phyloP scores from a whole-genome alignment of 2,113 vertebrate species.

The Neotoma lepida region DNA sequence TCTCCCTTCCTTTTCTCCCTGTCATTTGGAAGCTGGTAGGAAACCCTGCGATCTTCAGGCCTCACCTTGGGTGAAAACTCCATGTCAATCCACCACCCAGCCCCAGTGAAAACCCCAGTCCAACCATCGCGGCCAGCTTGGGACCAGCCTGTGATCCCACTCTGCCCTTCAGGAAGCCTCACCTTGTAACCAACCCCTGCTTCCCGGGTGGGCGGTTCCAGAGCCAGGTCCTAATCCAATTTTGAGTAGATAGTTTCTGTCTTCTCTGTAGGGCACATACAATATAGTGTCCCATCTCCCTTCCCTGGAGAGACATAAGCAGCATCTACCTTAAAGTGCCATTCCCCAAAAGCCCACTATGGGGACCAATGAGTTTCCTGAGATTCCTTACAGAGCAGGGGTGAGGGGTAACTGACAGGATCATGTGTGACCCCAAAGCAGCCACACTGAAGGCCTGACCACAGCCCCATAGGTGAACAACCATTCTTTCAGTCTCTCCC shows the following conservation, averaged over 20 bases:
- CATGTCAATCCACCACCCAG: rapidly evolving
- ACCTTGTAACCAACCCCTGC: rapidly evolving
- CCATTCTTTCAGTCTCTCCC: neutral
- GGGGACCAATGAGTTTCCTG: neutral
- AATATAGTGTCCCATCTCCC: neutral
- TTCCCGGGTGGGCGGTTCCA: rapidly evolving
- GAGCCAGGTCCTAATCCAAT: neutral
- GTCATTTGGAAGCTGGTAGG: neutral
- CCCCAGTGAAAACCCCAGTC: neutral
- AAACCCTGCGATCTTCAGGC: neutral
- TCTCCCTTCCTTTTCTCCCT: neutral
- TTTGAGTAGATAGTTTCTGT: no score
- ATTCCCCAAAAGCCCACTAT: neutral
- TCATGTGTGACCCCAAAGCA: neutral
- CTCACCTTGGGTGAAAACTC: no score
- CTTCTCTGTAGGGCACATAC: neutral
- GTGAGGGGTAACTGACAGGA: neutral
- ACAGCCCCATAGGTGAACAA: neutral
- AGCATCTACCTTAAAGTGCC: neutral
- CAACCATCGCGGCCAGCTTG: neutral
- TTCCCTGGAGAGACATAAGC: neutral
- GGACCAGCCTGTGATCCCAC: neutral
- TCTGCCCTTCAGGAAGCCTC: neutral
- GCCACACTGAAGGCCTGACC: neutral
- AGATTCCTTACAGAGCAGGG: neutral